phyloP scores from a whole-genome alignment of 2,113 vertebrate species.

The Promerops cafer region DNA sequence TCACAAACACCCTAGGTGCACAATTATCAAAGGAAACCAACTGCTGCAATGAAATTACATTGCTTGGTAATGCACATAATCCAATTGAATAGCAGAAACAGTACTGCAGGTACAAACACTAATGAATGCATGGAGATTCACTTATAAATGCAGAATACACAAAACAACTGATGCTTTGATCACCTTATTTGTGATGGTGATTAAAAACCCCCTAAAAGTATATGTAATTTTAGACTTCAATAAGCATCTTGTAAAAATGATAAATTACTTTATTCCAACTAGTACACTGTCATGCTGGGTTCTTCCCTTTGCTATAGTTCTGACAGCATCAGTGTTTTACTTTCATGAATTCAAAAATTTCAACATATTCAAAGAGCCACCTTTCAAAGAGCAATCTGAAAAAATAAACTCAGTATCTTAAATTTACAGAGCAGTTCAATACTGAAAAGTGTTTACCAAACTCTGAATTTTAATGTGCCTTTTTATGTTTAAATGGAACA shows the following conservation, averaged over 20 bases:
- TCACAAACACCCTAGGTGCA: not conserved
- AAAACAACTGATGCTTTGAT: not conserved
- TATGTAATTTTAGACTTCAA: not conserved
- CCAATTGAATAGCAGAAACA: not conserved
- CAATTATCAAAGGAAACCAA: not conserved
- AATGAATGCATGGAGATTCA: not conserved
- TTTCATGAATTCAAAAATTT: not conserved
- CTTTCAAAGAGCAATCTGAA: not conserved
- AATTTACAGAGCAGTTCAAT: not conserved
- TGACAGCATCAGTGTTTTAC: not conserved
- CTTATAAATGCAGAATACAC: not conserved
- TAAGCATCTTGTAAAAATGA: not conserved
- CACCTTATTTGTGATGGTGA: not conserved
- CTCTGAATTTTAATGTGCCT: not conserved
- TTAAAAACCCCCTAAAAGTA: not conserved
- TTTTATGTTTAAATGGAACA: not conserved
- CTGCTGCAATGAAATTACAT: not conserved
- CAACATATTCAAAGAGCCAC: not conserved
- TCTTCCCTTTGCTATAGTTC: not conserved
- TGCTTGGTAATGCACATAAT: not conserved
- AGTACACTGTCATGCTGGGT: rapidly evolving
- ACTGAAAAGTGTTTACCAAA: not conserved
- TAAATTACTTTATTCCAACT: not conserved
- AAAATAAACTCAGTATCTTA: not conserved
- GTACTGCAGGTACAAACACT: not conserved